Evolutionary conservation across 2,113 vertebrate genomes (phyloP).

Genomic region (Hippocampus comes): DNA sequence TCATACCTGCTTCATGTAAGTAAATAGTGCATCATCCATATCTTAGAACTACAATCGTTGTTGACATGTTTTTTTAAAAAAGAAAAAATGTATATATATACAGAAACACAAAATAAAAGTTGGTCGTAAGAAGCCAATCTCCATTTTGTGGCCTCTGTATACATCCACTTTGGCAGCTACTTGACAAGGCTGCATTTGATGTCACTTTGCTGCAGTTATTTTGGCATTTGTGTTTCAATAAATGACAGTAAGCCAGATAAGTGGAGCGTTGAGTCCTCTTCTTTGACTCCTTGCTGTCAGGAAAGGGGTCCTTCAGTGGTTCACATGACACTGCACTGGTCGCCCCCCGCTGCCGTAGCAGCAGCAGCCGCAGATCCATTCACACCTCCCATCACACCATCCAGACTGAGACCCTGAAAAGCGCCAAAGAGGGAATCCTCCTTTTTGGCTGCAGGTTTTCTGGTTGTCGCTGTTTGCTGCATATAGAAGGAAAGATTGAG

Average conservation of each 20-base stretch:
- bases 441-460: constrained; percentile 37
- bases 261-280: neutral
- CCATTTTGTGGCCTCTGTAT: neutral
- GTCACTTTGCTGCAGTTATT: neutral
- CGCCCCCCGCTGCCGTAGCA: constrained; percentile 19
- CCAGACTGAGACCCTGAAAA: constrained; percentile 69
- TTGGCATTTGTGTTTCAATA: neutral
- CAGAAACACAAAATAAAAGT: constrained; percentile 51
- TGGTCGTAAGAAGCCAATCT: constrained; percentile 33
- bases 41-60: constrained; percentile 29
- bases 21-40: constrained; percentile 42
- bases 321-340: constrained; percentile 76
- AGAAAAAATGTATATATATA: too few species aligned
- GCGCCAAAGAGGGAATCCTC: constrained; percentile 68
- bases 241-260: neutral
- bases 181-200: neutral
- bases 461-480: constrained; percentile 27
- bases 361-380: constrained; percentile 11
- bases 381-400: constrained; percentile 34
- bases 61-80: constrained; percentile 17
- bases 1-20: constrained; percentile 29
- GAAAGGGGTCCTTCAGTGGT: too few species aligned
- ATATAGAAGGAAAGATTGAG: neutral
- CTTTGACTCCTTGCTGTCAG: constrained; percentile 5
- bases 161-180: neutral